phyloP scores from a whole-genome alignment of 1,140 invertebrate species.

The Ctenoplectra terminalis region DNA sequence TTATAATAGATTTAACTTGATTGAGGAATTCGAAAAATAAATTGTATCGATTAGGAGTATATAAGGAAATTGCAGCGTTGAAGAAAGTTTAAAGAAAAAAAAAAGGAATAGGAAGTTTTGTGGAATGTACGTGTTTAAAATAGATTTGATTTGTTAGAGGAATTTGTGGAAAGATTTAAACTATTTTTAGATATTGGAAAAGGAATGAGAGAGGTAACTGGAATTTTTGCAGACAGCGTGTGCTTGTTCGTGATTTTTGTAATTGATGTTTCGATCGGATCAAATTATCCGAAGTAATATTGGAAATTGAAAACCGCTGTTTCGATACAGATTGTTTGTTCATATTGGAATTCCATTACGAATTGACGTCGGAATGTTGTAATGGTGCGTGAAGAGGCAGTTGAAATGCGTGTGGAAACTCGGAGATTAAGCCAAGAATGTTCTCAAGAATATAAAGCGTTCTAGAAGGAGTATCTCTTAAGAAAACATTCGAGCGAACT shows the following conservation, averaged over 20 bases:
- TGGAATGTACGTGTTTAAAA: too few relatives aligned
- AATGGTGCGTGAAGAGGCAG: conserved; percentile 11
- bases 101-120: too few relatives aligned
- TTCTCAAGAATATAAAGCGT: conserved; percentile 2
- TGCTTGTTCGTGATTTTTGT: too few relatives aligned
- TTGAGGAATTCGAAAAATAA: too few relatives aligned
- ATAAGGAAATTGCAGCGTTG: too few relatives aligned
- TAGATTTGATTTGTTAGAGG: too few relatives aligned
- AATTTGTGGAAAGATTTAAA: background rate
- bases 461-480: background rate
- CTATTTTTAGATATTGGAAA: background rate
- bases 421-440: background rate
- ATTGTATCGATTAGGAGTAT: too few relatives aligned
- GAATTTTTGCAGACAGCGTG: background rate
- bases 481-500: background rate
- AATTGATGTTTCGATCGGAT: too few relatives aligned
- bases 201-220: background rate
- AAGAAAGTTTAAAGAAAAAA: too few relatives aligned
- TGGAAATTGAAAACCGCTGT: background rate
- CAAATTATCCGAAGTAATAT: background rate
- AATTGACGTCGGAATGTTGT: background rate
- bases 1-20: too few relatives aligned
- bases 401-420: background rate
- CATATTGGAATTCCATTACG: conserved; percentile 10
- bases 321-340: background rate